Evolutionary conservation across 1,140 invertebrate genomes (phyloP).

Genomic region (Ceratina australensis): DNA sequence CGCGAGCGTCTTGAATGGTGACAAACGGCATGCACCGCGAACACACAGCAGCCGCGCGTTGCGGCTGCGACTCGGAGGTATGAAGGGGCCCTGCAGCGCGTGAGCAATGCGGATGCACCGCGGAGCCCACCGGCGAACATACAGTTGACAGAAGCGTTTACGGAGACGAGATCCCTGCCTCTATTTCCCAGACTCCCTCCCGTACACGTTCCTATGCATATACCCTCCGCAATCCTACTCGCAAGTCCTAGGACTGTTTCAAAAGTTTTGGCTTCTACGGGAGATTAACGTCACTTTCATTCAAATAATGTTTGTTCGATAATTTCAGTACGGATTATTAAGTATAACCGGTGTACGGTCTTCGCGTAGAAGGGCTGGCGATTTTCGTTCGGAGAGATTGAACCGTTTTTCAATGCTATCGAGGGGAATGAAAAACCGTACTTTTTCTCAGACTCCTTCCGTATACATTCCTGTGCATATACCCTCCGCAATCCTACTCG

Average conservation of each 20-base stretch:
- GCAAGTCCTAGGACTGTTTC: too few species aligned
- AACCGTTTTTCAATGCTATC: too few species aligned
- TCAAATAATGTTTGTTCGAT: too few species aligned
- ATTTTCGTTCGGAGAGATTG: too few species aligned
- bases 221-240: too few species aligned
- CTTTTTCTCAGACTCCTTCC: neutral
- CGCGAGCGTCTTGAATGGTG: conserved; percentile 64
- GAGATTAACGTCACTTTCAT: too few species aligned
- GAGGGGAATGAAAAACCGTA: neutral
- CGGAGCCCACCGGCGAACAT: conserved; percentile 42
- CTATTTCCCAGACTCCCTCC: neutral
- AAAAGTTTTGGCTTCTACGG: too few species aligned
- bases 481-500: too few species aligned
- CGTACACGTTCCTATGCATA: neutral
- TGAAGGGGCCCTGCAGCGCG: conserved; percentile 57
- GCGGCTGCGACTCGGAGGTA: conserved; percentile 53
- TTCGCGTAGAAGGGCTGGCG: neutral
- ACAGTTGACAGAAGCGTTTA: conserved; percentile 65
- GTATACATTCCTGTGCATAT: neutral
- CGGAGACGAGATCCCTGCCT: conserved; percentile 53
- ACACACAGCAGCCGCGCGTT: conserved; percentile 59
- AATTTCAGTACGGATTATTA: too few species aligned
- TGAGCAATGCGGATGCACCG: conserved; percentile 64
- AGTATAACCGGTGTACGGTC: too few species aligned
- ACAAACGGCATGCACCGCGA: conserved; percentile 65